phyloP scores from a whole-genome alignment of 2,113 vertebrate species.

The Thermophis baileyi region DNA sequence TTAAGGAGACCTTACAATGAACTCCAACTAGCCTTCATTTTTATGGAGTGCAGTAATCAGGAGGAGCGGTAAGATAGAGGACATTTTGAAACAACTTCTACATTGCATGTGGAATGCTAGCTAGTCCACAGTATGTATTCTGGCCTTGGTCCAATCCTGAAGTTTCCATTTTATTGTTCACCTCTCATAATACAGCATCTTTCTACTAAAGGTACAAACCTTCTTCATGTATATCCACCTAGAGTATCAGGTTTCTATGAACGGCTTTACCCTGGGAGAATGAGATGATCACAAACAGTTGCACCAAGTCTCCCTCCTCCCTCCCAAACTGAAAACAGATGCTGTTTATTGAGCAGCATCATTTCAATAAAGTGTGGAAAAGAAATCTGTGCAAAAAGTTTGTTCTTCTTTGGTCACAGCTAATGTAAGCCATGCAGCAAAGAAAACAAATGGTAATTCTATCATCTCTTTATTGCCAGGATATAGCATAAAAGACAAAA shows the following conservation, averaged over 20 bases:
- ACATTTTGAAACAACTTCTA: conserved; percentile 14
- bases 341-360: conserved; percentile 33
- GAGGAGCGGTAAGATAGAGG: background rate
- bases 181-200: conserved; percentile 1
- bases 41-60: background rate
- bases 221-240: conserved; percentile 11
- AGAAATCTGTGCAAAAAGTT: conserved; percentile 29
- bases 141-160: conserved; percentile 10
- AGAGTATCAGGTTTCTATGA: conserved; percentile 15
- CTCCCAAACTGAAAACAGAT: conserved; percentile 33
- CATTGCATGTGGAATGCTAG: conserved; percentile 28
- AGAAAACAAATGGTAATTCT: conserved; percentile 28
- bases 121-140: conserved; percentile 13
- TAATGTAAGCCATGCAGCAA: conserved; percentile 16
- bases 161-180: conserved; percentile 21
- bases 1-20: conserved; percentile 19
- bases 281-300: conserved; percentile 35
- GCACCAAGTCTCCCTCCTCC: conserved; percentile 5
- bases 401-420: conserved; percentile 24
- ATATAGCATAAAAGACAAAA: background rate
- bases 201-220: conserved; percentile 13
- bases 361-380: conserved; percentile 33
- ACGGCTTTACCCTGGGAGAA: conserved; percentile 23
- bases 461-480: conserved; percentile 22
- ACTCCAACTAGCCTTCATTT: conserved; percentile 16